A percentile compares a stretch with the other conserved stretches of the same genome.
Conservation (phyloP, 2,113 vertebrate genomes). For the Uria aalge region DNA sequence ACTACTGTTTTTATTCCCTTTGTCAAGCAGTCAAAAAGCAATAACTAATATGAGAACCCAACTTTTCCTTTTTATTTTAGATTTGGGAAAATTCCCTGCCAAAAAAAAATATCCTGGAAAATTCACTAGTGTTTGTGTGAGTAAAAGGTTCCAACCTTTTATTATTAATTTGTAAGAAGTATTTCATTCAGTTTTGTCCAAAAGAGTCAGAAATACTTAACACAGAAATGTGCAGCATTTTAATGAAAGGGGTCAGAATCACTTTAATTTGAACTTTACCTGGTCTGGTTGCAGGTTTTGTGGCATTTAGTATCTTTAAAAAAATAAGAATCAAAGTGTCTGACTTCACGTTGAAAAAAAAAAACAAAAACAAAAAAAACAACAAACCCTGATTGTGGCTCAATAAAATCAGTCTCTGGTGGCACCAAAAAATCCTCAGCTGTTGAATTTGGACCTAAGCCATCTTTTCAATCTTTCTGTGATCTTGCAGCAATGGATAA, state of each 20-base stretch:
- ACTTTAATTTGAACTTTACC: neutral
- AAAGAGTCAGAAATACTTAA: constrained; percentile 45
- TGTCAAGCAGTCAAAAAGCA: neutral
- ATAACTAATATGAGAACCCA: constrained; percentile 44
- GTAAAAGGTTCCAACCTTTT: constrained; percentile 71
- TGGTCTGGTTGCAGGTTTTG: constrained; percentile 38
- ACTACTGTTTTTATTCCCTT: neutral
- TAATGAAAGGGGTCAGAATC: constrained; percentile 31
- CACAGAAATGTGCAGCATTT: constrained; percentile 22
- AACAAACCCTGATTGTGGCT: neutral
- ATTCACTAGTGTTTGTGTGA: constrained; percentile 73
- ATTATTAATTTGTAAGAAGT: constrained; percentile 3
- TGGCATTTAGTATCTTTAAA: neutral
- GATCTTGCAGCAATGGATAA: neutral
- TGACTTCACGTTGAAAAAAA: neutral
- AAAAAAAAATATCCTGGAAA: constrained; percentile 64
- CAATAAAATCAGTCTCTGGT: neutral
- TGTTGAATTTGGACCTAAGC: neutral
- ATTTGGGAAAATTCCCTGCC: constrained; percentile 70
- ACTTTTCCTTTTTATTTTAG: constrained; percentile 75
- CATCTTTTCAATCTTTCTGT: neutral
- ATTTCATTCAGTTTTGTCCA: constrained; percentile 52
- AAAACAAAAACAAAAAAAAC: neutral
- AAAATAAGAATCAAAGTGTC: neutral
- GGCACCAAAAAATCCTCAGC: neutral